Conservation (phyloP, 2,888 invertebrate species). For the Eupithecia centaureata region DNA sequence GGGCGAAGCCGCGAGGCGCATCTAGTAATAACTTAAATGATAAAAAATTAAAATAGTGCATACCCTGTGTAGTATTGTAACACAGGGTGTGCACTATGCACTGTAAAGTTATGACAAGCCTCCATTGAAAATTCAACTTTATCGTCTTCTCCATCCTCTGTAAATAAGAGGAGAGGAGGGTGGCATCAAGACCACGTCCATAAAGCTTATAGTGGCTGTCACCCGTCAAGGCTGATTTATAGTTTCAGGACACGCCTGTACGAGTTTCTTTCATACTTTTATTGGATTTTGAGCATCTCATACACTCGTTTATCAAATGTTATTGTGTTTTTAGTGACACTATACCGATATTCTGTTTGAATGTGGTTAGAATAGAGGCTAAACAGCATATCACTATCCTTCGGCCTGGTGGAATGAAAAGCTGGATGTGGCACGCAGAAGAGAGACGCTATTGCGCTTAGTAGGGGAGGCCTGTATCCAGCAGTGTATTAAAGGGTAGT, state of each 20-base stretch:
- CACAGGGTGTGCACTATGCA: no score
- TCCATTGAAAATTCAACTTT: neutral
- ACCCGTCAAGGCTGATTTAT: conserved; percentile 15
- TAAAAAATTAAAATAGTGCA: no score
- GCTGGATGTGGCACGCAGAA: neutral
- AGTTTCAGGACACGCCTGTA: conserved; percentile 15
- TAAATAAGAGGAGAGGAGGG: neutral
- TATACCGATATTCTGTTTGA: neutral
- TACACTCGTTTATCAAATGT: neutral
- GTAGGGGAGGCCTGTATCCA: neutral
- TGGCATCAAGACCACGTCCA: conserved; percentile 2
- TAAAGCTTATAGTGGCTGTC: conserved; percentile 7
- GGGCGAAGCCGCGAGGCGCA: no score
- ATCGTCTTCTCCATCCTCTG: neutral
- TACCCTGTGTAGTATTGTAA: no score
- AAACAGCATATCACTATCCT: neutral
- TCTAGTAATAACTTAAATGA: no score
- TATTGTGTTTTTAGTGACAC: neutral
- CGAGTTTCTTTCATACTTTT: conserved; percentile 6
- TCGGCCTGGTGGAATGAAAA: no score
- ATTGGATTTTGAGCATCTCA: neutral
- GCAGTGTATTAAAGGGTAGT: neutral
- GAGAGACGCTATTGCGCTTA: neutral
- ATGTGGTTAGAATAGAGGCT: neutral
- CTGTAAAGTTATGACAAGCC: no score